Conservation (phyloP, 2,113 vertebrate genomes). For the Burhinus bistriatus region DNA sequence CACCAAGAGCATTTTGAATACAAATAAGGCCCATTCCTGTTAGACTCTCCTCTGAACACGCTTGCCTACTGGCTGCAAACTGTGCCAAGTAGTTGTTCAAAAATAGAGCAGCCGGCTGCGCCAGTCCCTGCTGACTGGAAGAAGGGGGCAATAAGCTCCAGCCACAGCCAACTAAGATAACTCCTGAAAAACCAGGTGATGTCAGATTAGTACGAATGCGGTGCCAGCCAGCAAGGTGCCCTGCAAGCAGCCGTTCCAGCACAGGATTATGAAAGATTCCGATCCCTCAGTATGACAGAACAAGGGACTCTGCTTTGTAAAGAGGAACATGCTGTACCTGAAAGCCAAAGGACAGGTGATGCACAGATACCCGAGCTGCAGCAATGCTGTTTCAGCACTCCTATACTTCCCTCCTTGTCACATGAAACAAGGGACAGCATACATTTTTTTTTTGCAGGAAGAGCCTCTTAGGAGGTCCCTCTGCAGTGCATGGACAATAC, state of each 20-base stretch:
- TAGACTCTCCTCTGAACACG: background rate
- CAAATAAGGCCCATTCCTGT: background rate
- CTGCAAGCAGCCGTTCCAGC: background rate
- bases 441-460: background rate
- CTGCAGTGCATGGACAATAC: background rate
- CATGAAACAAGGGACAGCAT: background rate
- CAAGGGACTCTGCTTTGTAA: background rate
- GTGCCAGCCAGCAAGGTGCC: slow-evolving; percentile 24
- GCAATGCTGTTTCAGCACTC: background rate
- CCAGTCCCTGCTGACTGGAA: background rate
- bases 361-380: background rate
- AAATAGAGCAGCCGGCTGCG: background rate
- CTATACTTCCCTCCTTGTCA: background rate
- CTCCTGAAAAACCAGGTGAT: slow-evolving; percentile 23
- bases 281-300: background rate
- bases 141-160: background rate
- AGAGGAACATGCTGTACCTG: background rate
- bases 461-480: background rate
- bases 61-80: background rate
- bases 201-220: background rate
- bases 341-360: background rate
- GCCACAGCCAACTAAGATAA: background rate
- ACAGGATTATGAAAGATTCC: background rate
- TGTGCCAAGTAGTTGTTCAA: background rate
- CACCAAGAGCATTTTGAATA: background rate